Conservation (phyloP, 2,113 vertebrate species). For the Antechinus stuartii region DNA sequence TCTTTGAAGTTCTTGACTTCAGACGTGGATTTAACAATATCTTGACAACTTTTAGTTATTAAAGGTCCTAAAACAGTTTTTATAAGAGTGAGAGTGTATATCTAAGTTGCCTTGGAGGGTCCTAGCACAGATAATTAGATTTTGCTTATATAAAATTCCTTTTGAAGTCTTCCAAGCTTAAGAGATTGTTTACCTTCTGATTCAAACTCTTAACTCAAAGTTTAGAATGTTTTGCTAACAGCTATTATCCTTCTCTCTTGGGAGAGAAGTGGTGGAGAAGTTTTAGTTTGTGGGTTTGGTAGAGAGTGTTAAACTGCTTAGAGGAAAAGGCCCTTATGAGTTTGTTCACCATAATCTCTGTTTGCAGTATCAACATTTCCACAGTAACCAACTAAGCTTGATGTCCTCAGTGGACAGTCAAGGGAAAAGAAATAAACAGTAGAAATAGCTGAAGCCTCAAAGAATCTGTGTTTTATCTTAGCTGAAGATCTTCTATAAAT, state of each 20-base stretch:
- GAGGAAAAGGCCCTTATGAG: conserved; percentile 22
- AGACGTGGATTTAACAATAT: conserved; percentile 17
- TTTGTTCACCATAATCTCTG: not conserved
- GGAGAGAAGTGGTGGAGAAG: not conserved
- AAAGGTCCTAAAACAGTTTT: conserved; percentile 28
- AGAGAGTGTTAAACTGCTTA: conserved; percentile 24
- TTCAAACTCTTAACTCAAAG: conserved; percentile 50
- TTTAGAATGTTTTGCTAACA: conserved; percentile 10
- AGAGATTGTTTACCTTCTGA: conserved; percentile 50
- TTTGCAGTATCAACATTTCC: conserved; percentile 27
- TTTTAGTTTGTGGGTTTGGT: not conserved
- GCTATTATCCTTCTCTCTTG: not conserved
- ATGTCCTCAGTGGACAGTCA: conserved; percentile 41
- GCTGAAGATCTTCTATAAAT: conserved; percentile 64
- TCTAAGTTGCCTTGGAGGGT: conserved; percentile 35
- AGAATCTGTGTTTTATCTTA: conserved; percentile 58
- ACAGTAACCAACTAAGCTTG: conserved; percentile 14
- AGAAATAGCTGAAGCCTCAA: conserved; percentile 18
- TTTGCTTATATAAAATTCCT: conserved; percentile 37
- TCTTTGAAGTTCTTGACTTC: not conserved
- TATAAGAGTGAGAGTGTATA: not conserved
- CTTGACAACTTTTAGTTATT: conserved; percentile 14
- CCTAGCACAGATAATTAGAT: conserved; percentile 42
- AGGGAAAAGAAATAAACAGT: not conserved
- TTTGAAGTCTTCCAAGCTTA: conserved; percentile 30